phyloP scores from a whole-genome alignment of 2,797 vertebrate genomes.

The Sphenodon punctatus region DNA sequence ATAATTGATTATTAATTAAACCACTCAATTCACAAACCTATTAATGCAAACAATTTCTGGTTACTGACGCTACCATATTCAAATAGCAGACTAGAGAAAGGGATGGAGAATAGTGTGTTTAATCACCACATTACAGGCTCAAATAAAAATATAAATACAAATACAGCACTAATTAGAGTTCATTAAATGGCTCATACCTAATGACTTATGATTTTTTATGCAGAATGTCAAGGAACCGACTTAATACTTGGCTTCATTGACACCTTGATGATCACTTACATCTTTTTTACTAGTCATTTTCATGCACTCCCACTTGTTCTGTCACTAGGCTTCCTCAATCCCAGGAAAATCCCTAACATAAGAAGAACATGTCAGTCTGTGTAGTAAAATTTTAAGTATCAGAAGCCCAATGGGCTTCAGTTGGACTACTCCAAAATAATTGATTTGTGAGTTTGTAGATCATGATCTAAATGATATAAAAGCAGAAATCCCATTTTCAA shows the following conservation, averaged over 20 bases:
- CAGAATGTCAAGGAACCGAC: slow-evolving; percentile 16
- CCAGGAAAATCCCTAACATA: background rate
- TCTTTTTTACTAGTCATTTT: background rate
- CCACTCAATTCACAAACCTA: slow-evolving; percentile 7
- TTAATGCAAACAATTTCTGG: slow-evolving; percentile 30
- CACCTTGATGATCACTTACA: background rate
- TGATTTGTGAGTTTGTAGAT: too few relatives aligned
- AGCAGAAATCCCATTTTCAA: too few relatives aligned
- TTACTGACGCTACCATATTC: slow-evolving; percentile 11
- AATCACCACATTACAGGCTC: background rate
- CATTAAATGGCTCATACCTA: background rate
- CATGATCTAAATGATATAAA: too few relatives aligned
- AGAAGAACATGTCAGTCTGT: too few relatives aligned
- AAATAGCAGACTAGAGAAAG: slow-evolving; percentile 9
- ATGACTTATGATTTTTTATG: background rate
- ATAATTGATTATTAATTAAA: slow-evolving; percentile 38
- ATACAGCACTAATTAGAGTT: background rate
- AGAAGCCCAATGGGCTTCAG: too few relatives aligned
- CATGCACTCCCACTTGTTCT: background rate
- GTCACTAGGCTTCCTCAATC: background rate
- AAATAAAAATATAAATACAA: background rate
- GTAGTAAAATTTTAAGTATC: too few relatives aligned
- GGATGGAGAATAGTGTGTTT: slow-evolving; percentile 8
- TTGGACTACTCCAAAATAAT: too few relatives aligned
- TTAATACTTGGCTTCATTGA: background rate